phyloP scores from a whole-genome alignment of 2,888 invertebrate genomes.

The Mimas tiliae region DNA sequence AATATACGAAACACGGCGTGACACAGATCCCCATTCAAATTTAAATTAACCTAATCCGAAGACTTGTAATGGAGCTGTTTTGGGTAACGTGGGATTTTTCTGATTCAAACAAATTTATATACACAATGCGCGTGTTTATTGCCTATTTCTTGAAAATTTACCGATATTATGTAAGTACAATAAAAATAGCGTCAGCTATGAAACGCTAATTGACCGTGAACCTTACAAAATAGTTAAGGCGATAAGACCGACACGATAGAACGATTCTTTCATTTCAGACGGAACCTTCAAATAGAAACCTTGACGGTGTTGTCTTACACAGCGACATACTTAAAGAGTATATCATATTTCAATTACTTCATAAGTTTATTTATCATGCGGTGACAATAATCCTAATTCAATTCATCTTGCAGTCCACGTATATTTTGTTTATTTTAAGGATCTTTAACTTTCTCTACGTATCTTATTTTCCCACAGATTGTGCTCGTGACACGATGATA shows the following conservation, averaged over 20 bases:
- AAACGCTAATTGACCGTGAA: constrained; percentile 48
- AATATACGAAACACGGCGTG: not conserved
- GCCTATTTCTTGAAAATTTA: constrained; percentile 22
- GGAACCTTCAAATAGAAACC: constrained; percentile 45
- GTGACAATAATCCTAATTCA: constrained; percentile 14
- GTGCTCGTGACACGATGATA: constrained; percentile 84
- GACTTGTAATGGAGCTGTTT: constrained; percentile 36
- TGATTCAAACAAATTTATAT: constrained; percentile 43
- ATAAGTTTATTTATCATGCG: constrained; percentile 19
- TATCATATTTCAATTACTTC: constrained; percentile 27
- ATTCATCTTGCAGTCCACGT: not conserved
- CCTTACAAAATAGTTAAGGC: constrained; percentile 42
- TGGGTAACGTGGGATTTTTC: constrained; percentile 45
- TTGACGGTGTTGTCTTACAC: constrained; percentile 39
- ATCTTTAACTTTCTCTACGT: constrained; percentile 12
- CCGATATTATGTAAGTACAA: constrained; percentile 11
- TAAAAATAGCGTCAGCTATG: not conserved
- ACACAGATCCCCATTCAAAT: constrained; percentile 5
- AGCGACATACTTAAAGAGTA: constrained; percentile 31
- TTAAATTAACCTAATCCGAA: constrained; percentile 3
- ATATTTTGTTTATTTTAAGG: not conserved
- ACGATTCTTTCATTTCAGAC: constrained; percentile 43
- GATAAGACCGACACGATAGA: constrained; percentile 46
- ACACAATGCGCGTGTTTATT: constrained; percentile 15
- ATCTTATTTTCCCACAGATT: constrained; percentile 70